These are phyloP conservation scores for Elymnias hypermnestra DNA, from an alignment of 1,140 invertebrate genomes.

Conservation along the genomic window DNA sequence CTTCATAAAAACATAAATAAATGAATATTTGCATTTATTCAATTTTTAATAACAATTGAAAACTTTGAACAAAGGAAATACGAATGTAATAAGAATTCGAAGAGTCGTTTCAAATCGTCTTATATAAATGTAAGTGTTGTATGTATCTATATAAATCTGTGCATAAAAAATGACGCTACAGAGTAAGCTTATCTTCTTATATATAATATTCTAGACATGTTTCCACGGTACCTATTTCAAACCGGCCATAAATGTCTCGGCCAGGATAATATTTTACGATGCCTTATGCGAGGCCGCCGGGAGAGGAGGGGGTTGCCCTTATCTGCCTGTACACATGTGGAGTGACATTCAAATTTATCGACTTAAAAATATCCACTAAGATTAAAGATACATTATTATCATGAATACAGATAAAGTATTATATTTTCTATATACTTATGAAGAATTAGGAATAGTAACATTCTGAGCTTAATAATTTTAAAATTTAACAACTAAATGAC, in stretches of 20 bases:
- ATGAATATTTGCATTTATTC: too few species aligned
- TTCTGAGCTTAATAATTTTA: too few species aligned
- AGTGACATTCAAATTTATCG: conserved; percentile 71
- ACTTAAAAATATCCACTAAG: conserved; percentile 63
- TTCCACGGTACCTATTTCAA: conserved; percentile 64
- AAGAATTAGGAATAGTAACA: too few species aligned
- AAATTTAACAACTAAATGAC: too few species aligned
- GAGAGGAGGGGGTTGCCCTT: conserved; percentile 41
- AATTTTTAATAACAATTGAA: too few species aligned
- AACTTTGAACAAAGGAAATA: too few species aligned
- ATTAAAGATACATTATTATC: conserved; percentile 56
- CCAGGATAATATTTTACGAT: conserved; percentile 71
- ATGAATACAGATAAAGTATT: conserved; percentile 24
- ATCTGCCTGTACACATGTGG: conserved; percentile 59
- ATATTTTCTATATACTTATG: too few species aligned
- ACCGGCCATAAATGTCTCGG: conserved; percentile 61
- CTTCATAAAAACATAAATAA: too few species aligned
- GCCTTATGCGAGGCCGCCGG: conserved; percentile 46
- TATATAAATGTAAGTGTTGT: too few species aligned
- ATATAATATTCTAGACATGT: conserved; percentile 53
- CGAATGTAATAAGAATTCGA: too few species aligned
- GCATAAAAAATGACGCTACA: neutral
- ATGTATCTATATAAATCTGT: too few species aligned
- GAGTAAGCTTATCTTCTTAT: conserved; percentile 14
- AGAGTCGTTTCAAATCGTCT: too few species aligned